These are phyloP conservation scores for Chrysotoxum bicinctum DNA, from an alignment of 2,888 invertebrate genomes.

Conservation along the genomic window DNA sequence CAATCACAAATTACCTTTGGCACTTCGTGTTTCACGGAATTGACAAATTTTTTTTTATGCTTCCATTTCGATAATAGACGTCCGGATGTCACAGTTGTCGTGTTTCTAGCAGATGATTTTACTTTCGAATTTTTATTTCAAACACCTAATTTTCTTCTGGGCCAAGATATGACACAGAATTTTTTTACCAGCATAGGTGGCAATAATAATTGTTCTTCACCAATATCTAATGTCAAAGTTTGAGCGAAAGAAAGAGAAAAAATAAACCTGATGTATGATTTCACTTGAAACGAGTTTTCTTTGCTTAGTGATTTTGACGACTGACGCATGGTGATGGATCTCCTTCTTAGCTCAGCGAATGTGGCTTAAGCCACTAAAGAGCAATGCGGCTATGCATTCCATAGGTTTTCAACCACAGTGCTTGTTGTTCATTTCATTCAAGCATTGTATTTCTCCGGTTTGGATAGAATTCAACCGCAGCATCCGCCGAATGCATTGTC, in stretches of 20 bases:
- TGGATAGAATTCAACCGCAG: neutral
- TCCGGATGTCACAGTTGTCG: too few species aligned
- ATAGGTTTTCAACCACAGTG: neutral
- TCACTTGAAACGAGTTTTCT: conserved; percentile 69
- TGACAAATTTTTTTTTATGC: too few species aligned
- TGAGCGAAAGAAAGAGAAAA: conserved; percentile 38
- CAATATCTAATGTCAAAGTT: conserved; percentile 60
- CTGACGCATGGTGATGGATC: conserved; percentile 59
- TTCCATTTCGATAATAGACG: too few species aligned
- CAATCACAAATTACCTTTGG: too few species aligned
- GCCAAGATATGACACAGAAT: neutral
- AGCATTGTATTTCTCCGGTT: conserved; percentile 30
- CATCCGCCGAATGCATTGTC: conserved; percentile 54
- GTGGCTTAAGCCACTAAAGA: conserved; percentile 37
- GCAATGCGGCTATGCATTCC: conserved; percentile 68
- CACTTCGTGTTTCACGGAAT: too few species aligned
- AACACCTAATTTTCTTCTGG: too few species aligned
- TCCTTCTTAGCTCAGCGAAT: neutral
- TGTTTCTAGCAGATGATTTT: too few species aligned
- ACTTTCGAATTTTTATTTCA: too few species aligned
- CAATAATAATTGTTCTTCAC: neutral
- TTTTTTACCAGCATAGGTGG: neutral
- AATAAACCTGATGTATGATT: conserved; percentile 59
- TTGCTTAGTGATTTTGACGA: conserved; percentile 54
- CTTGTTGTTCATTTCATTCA: neutral